Conservation (phyloP, 2,888 invertebrate species). For the Lutraria lutraria region DNA sequence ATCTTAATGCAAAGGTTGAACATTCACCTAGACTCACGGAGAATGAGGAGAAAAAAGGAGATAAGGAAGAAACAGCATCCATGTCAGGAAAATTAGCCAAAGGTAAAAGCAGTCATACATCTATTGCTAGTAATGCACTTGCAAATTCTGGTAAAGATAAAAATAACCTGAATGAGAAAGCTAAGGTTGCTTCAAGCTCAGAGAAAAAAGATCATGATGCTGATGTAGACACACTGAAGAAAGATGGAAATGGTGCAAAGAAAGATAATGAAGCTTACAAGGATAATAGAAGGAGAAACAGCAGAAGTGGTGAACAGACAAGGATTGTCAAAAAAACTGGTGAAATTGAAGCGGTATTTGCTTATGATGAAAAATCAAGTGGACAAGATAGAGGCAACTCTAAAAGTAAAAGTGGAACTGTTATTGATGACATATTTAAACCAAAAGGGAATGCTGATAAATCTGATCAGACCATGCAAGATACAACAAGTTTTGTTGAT, state of each 20-base stretch:
- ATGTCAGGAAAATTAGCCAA: constrained; percentile 40
- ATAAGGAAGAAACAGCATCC: constrained; percentile 12
- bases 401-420: not conserved
- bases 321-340: constrained; percentile 26
- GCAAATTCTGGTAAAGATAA: constrained; percentile 40
- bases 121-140: constrained; percentile 48
- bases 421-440: constrained; percentile 47
- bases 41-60: not conserved
- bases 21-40: constrained; percentile 20
- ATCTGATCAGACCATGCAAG: not conserved
- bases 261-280: constrained; percentile 22
- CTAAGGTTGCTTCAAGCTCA: not conserved
- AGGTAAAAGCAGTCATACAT: constrained; percentile 54
- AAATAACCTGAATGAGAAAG: constrained; percentile 5
- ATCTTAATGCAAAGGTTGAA: constrained; percentile 37
- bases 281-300: not conserved
- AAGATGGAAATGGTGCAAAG: not conserved
- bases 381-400: not conserved
- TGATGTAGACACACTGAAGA: constrained; percentile 22
- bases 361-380: not conserved
- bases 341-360: not conserved
- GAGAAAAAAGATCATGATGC: not conserved
- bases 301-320: not conserved
- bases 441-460: constrained; percentile 35
- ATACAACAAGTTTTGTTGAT: constrained; percentile 30